Conservation (phyloP, 2,797 vertebrate genomes). For the Hypotaenidia okinawae region DNA sequence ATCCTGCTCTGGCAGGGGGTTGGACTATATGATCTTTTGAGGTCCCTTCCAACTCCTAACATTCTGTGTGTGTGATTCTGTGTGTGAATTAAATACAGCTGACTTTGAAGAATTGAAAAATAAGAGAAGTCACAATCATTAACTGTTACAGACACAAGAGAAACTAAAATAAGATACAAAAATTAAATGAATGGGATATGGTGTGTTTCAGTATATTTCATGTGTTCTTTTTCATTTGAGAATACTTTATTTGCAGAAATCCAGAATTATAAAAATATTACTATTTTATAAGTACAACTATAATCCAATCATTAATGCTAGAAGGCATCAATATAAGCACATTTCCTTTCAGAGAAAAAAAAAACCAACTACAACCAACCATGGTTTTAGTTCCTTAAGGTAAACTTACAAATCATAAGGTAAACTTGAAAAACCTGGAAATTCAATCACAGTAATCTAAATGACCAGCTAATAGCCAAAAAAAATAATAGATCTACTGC, state of each 20-base stretch:
- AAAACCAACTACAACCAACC: background rate
- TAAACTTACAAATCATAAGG: constrained; percentile 32
- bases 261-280: constrained; percentile 16
- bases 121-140: background rate
- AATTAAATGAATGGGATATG: background rate
- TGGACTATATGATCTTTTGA: no score
- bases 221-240: background rate
- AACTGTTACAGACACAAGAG: background rate
- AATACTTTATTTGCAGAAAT: background rate
- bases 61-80: no score
- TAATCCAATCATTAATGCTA: background rate
- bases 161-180: background rate
- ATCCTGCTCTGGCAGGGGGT: no score
- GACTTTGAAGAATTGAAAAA: background rate
- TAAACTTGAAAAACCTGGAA: constrained; percentile 45
- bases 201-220: background rate
- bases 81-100: background rate
- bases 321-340: background rate
- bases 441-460: constrained; percentile 44
- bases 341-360: background rate
- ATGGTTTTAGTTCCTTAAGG: constrained; percentile 26
- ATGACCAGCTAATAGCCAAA: constrained; percentile 57
- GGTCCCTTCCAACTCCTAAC: no score
- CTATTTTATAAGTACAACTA: background rate
- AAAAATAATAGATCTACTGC: constrained; percentile 44